phyloP scores from a whole-genome alignment of 2,888 invertebrate species.

The Drosophila recens region DNA sequence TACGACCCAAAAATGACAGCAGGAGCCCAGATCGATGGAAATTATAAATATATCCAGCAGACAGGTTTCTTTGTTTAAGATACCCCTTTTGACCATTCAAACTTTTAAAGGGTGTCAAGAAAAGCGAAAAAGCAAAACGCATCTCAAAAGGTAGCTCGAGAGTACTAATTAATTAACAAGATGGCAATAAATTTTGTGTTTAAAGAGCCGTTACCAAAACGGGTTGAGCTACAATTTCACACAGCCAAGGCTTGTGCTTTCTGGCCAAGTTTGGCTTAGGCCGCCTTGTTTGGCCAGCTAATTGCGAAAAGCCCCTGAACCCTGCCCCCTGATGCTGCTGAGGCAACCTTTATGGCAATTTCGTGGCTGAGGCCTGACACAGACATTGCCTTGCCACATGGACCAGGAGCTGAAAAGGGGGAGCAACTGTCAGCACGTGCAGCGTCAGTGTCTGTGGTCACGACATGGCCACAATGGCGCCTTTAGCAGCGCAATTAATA shows the following conservation, averaged over 20 bases:
- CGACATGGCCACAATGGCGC: conserved; percentile 42
- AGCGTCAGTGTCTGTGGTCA: conserved; percentile 26
- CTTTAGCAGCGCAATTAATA: conserved; percentile 75
- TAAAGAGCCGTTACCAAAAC: conserved; percentile 36
- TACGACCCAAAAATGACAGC: too few relatives aligned
- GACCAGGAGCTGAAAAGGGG: conserved; percentile 4
- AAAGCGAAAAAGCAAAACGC: conserved; percentile 1
- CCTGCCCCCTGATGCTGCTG: background rate
- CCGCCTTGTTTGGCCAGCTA: conserved; percentile 56
- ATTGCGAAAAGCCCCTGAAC: conserved; percentile 45
- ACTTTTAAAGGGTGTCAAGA: background rate
- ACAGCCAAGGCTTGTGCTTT: background rate
- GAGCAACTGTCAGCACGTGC: conserved; percentile 52
- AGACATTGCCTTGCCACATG: conserved; percentile 4
- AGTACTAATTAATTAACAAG: conserved; percentile 71
- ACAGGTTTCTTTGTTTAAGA: too few relatives aligned
- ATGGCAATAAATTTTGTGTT: conserved; percentile 48
- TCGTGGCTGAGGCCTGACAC: conserved; percentile 44
- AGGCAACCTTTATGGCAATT: conserved; percentile 30
- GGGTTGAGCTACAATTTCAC: conserved; percentile 15
- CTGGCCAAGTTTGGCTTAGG: conserved; percentile 11
- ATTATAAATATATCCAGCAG: too few relatives aligned
- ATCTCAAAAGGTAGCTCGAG: conserved; percentile 41
- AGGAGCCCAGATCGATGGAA: too few relatives aligned
- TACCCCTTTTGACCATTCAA: background rate